A percentile compares a stretch with the other conserved stretches of the same genome.
phyloP scores from a whole-genome alignment of 2,888 invertebrate genomes.

The Liposcelis brunnea region DNA sequence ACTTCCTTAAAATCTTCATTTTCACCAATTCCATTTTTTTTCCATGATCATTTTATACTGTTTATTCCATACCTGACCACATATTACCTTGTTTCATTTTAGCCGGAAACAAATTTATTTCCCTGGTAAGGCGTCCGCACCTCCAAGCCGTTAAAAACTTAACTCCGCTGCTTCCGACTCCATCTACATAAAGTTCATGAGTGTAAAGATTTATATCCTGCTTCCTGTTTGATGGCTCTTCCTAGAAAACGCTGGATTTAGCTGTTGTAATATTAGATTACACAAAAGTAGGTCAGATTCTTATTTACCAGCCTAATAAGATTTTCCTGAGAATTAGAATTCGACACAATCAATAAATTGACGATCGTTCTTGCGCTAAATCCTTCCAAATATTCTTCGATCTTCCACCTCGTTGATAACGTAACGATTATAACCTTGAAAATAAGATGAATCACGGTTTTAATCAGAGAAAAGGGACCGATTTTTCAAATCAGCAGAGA shows the following conservation, averaged over 20 bases:
- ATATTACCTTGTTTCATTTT: slow-evolving; percentile 34
- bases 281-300: neutral
- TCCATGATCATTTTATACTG: too few relatives aligned
- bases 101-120: slow-evolving; percentile 46
- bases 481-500: too few relatives aligned
- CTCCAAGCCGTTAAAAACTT: slow-evolving; percentile 54
- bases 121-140: slow-evolving; percentile 40
- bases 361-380: slow-evolving; percentile 44
- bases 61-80: too few relatives aligned
- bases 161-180: slow-evolving; percentile 50
- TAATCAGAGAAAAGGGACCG: too few relatives aligned
- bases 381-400: slow-evolving; percentile 48
- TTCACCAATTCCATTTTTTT: too few relatives aligned
- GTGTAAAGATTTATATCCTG: slow-evolving; percentile 56
- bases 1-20: too few relatives aligned
- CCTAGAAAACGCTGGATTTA: neutral
- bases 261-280: neutral
- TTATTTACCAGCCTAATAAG: neutral
- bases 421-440: slow-evolving; percentile 49
- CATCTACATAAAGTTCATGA: slow-evolving; percentile 53
- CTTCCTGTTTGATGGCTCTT: slow-evolving; percentile 12
- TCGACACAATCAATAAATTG: slow-evolving; percentile 39
- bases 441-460: slow-evolving; percentile 28
- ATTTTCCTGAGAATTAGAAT: neutral
- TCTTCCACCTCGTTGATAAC: slow-evolving; percentile 54